These are phyloP conservation scores for Carabus problematicus DNA, from an alignment of 2,888 invertebrate species.

Conservation along the genomic window DNA sequence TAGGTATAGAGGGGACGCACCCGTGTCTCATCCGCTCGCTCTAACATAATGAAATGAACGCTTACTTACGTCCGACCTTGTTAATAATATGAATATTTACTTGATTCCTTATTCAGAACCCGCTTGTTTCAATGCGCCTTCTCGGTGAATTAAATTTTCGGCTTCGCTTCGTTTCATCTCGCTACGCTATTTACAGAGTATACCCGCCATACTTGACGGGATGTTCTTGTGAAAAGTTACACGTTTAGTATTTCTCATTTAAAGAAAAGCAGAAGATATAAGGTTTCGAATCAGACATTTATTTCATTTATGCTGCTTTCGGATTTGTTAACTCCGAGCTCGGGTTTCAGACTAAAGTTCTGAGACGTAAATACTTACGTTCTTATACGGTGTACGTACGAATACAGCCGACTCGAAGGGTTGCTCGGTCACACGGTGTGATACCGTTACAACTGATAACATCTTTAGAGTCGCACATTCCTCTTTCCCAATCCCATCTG, in stretches of 20 bases:
- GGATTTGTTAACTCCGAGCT: slow-evolving; percentile 39
- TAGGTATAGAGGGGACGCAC: too few species aligned
- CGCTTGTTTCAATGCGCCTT: slow-evolving; percentile 5
- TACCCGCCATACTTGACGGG: too few species aligned
- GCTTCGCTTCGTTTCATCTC: slow-evolving; percentile 23
- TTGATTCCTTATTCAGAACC: slow-evolving; percentile 13
- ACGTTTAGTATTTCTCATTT: slow-evolving; percentile 41
- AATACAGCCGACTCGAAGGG: too few species aligned
- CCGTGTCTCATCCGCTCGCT: too few species aligned
- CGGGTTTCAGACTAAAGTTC: slow-evolving; percentile 25
- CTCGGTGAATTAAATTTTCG: slow-evolving; percentile 23
- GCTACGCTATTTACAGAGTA: slow-evolving; percentile 21
- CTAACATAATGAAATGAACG: too few species aligned
- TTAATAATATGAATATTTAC: slow-evolving; percentile 28
- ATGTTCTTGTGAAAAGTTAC: slow-evolving; percentile 11
- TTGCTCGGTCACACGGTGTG: too few species aligned
- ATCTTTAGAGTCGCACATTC: too few species aligned
- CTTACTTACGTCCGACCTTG: not conserved
- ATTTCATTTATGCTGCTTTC: slow-evolving; percentile 41
- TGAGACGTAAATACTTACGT: too few species aligned
- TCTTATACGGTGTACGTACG: too few species aligned
- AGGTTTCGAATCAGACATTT: slow-evolving; percentile 41
- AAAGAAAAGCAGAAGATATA: slow-evolving; percentile 41
- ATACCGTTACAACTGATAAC: too few species aligned
- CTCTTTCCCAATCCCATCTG: too few species aligned